Conservation (phyloP, 2,888 invertebrate genomes). For the Thera obeliscata region DNA sequence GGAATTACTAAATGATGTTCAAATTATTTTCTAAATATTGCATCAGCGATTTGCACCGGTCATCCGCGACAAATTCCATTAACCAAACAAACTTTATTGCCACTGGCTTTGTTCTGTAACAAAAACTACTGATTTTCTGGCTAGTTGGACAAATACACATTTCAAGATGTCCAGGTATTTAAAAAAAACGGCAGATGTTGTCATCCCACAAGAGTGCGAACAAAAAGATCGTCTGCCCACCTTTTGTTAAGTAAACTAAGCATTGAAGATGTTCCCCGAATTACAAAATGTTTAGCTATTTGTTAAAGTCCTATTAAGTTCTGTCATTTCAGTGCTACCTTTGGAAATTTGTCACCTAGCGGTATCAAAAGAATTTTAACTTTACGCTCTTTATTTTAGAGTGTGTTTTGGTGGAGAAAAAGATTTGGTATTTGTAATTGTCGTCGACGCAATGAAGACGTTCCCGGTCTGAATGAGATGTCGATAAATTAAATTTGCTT, state of each 20-base stretch:
- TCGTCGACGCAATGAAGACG: conserved; percentile 73
- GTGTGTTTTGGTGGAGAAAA: conserved; percentile 30
- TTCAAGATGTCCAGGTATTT: conserved; percentile 68
- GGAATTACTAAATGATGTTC: background rate
- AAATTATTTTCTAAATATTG: conserved; percentile 44
- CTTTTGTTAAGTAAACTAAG: conserved; percentile 78
- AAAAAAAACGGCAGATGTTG: conserved; percentile 80
- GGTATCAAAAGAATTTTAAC: conserved; percentile 41
- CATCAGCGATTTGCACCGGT: conserved; percentile 54
- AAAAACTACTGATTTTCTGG: conserved; percentile 81
- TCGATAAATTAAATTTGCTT: conserved; percentile 84
- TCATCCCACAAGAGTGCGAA: conserved; percentile 65
- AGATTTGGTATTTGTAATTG: conserved; percentile 68
- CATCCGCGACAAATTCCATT: conserved; percentile 57
- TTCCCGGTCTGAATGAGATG: conserved; percentile 74
- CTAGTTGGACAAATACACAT: conserved; percentile 81
- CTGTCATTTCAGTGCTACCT: conserved; percentile 71
- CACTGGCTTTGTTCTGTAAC: conserved; percentile 62
- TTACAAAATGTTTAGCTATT: conserved; percentile 83
- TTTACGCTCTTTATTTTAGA: conserved; percentile 42
- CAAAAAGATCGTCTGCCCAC: conserved; percentile 67
- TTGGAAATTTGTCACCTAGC: conserved; percentile 47
- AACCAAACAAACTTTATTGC: conserved; percentile 65
- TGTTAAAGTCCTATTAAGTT: conserved; percentile 83
- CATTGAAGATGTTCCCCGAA: conserved; percentile 80